phyloP scores from a whole-genome alignment of 2,113 vertebrate genomes.

The Corythornis cristatus region DNA sequence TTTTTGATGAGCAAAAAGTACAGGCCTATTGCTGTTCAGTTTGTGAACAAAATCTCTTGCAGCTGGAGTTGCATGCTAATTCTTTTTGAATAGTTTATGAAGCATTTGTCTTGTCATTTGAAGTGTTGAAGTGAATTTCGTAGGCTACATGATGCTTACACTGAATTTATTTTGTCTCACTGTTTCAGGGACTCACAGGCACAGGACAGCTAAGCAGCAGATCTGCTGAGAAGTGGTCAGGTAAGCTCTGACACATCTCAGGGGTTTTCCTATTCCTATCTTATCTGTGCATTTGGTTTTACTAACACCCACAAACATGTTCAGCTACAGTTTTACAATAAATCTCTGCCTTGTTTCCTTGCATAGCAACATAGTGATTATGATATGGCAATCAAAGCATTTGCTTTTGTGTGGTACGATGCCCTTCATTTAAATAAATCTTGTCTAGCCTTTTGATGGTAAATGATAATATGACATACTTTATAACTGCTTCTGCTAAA shows the following conservation, averaged over 20 bases:
- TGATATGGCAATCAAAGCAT: neutral
- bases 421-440: neutral
- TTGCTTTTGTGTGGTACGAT: neutral
- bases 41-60: conserved; percentile 69
- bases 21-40: conserved; percentile 71
- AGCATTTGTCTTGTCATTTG: conserved; percentile 67
- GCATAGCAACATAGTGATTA: neutral
- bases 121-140: conserved; percentile 41
- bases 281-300: neutral
- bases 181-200: conserved; percentile 72
- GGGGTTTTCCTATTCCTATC: neutral
- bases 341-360: neutral
- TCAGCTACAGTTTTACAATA: neutral
- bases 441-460: neutral
- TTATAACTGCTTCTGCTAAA: neutral
- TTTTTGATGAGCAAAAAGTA: conserved; percentile 94
- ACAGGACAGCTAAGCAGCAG: conserved; percentile 61
- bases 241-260: conserved; percentile 63
- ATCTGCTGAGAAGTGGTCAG: conserved; percentile 47
- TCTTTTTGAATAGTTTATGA: conserved; percentile 60
- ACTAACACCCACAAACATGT: rapidly evolving
- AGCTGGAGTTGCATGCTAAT: conserved; percentile 83
- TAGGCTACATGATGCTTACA: conserved; percentile 42
- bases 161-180: conserved; percentile 77
- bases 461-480: neutral